Evolutionary conservation across 2,797 vertebrate species (phyloP), one percentile per base, ranked within the genome.

Genomic region (Chelidonichthys spinosus): DNA sequence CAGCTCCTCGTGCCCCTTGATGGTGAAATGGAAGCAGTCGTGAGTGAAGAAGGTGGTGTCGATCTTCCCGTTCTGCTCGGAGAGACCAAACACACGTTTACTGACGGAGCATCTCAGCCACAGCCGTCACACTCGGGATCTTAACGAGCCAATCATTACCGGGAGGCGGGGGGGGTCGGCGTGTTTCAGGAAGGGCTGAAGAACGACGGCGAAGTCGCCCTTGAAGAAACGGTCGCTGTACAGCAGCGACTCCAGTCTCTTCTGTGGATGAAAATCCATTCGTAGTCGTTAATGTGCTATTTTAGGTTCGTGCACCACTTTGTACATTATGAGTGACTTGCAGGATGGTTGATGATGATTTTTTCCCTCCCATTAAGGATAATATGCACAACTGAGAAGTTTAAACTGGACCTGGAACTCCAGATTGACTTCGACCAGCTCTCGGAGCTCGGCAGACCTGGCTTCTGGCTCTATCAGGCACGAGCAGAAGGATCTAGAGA

Each of bases 1-100:
- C 81, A 96, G 85, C 90, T 95, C 94, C 72, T 96, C 95, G 0
- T 96, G 95, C 32, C 95, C 95, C 85, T 95, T 96, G 11, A 96
- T 93, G 79, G 94, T 95, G 87, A 96, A 95, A 85, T 96, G 95
- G 89, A 96, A 96, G 81, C 95, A 96, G 91, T 96, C 95, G 2
- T 93, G 94, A 25, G 94, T 93, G 84, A 96, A 95, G 90, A 95
- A 95, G 79, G 88, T 93, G 92, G 93, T 92, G 72, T 96, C 95
- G 58, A 96, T 91, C 85, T 90, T 94, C 56, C 95, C 95, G 5
- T 83, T 91, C 95, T 96, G 84, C 72, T 62, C 49, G 4, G 46
- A 63, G 69, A 82, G 7, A 84, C 15, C 61, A 85, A 81, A 71
- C 64, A 71, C 6, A 36, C 37, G 58, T 63, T 68, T 14, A 65